Evolutionary conservation across 1,140 invertebrate species (phyloP).

Genomic region (Archivesica marissinica): DNA sequence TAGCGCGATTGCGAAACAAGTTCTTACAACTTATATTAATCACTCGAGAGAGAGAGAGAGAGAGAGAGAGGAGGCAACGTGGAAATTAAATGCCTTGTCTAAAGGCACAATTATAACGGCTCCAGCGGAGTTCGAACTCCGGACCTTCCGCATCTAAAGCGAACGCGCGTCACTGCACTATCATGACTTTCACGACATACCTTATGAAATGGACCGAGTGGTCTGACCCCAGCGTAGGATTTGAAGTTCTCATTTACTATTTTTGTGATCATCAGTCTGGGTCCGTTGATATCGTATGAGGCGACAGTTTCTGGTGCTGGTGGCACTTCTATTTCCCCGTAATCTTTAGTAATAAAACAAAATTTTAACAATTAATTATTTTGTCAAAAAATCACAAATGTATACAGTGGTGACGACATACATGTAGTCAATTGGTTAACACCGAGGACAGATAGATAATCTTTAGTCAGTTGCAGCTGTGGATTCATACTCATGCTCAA

Average conservation of each 20-base stretch:
- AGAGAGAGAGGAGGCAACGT: too few species aligned
- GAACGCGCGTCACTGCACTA: too few species aligned
- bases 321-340: conserved; percentile 80
- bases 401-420: neutral
- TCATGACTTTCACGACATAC: conserved; percentile 76
- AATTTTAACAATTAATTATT: neutral
- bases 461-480: neutral
- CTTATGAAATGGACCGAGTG: conserved; percentile 86
- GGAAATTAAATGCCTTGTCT: too few species aligned
- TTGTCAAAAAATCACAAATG: neutral
- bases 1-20: too few species aligned
- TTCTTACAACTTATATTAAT: too few species aligned
- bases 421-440: too few species aligned
- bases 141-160: too few species aligned
- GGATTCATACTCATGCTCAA: too few species aligned
- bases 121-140: too few species aligned
- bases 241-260: conserved; percentile 99
- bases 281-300: conserved; percentile 79
- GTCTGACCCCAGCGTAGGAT: conserved; percentile 94
- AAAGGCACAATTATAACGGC: too few species aligned
- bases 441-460: neutral
- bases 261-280: conserved; percentile 94
- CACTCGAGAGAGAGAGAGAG: too few species aligned
- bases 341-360: conserved; percentile 75
- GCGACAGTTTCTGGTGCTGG: conserved; percentile 77